Evolutionary conservation across 2,888 invertebrate species (phyloP), one percentile per base, ranked within the genome.

Genomic region (Vandiemenella viatica): DNA sequence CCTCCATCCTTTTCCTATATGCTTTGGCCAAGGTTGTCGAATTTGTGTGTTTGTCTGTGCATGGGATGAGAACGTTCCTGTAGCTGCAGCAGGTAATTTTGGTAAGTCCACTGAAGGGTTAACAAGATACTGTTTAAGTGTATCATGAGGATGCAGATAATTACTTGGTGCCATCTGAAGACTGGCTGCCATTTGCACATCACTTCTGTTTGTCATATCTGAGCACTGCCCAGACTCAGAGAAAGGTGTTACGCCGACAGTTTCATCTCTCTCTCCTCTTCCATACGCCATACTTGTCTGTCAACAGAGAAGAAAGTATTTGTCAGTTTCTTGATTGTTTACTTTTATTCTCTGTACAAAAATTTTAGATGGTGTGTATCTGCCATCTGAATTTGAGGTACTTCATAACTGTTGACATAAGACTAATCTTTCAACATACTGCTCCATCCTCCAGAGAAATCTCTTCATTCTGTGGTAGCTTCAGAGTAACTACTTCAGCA

Each of bases 241-340:
- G 42, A 48, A 21, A 32, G 50, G 45, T 48, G 51, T 47, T 42
- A 46, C 49, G 45, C 51, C 49, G 47, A 60, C 58, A 59, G 61
- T 63, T 61, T 66, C 62, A 62, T 66, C 68, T 62, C 62, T 62
- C 62, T 63, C 65, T 64, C 64, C 67, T 63, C 67, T 66, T 62
- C 68, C 69, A 71, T 70, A 69, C 67, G 68, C 66, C 65, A 63
- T 58, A 65, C 62, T 65, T 60, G 67, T 76, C 78, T 77, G 77
- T 73, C 75, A 75, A 78, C 76, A 77, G 73, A 77, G 73, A 76
- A 76, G 75, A 76, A 75, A 75, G 74, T 68, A 58, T 61, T 32
- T 48, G 50, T 53, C 45, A 53, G 59, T 62, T 62, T 60, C 62
- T 32, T 32, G 10, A 13, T 32, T 32, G 10, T 32, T 32, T 32